Evolutionary conservation across 2,797 vertebrate genomes (phyloP), one percentile per base, ranked within the genome.

Genomic region (Enteromius viviparus): DNA sequence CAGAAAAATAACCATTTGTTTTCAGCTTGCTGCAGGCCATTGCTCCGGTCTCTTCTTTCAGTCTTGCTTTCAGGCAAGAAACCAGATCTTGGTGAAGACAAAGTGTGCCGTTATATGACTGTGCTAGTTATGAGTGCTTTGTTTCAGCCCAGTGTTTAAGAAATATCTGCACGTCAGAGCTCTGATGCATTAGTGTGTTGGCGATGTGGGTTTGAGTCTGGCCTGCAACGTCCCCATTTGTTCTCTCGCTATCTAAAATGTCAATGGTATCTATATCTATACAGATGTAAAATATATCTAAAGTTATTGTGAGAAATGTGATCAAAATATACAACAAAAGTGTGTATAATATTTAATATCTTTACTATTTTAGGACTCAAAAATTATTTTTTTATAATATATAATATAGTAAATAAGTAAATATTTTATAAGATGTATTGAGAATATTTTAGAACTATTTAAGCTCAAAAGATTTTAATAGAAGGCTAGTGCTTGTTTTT

Each of bases 31-130:
- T 91, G 76, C 85, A 86, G 92, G 94, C 92, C 81, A 66, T 82
- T 45, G 81, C 51, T 86, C 89, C 85, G 62, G 90, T 92, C 89
- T 94, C 89, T 89, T 93, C 88, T 94, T 92, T 93, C 92, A 94
- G 93, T 91, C 91, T 83, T 78, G 53, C n/a, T 60, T 60, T 26
- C n/a, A 60, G 55, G 55, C 78, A 85, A 89, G 91, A 91, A 91
- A 90, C 88, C 91, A 88, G 90, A 86, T 88, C 83, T 70, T 17
- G 45, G 37, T 76, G 74, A 88, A 89, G 70, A 76, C 71, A n/a
- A 82, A 80, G 86, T 87, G 81, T 81, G 15, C 87, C 90, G 87
- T 90, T 82, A 85, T 82, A 85, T 86, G 89, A 89, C 89, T 32
- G 23, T 53, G 53, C 84, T 91, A 89, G 93, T 91, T 37, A 58